phyloP scores from a whole-genome alignment of 2,797 vertebrate genomes.

The Tolypeutes matacus region DNA sequence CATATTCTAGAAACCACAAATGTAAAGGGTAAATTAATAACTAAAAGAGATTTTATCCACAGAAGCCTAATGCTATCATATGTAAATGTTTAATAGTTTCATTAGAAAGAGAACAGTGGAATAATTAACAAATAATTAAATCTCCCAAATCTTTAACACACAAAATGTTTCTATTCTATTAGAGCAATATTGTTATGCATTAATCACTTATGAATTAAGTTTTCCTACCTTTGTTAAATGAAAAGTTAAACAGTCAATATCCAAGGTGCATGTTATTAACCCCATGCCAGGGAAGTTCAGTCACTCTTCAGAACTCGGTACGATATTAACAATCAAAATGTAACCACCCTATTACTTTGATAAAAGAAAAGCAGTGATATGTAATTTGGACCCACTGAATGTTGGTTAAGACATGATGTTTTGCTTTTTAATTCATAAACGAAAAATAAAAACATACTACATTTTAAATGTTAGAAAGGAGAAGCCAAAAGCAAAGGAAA shows the following conservation, averaged over 20 bases:
- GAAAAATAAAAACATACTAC: neutral
- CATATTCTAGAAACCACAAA: neutral
- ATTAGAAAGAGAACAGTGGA: neutral
- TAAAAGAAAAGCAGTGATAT: neutral
- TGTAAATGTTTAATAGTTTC: neutral
- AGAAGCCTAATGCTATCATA: neutral
- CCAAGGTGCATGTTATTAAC: slow-evolving; percentile 16
- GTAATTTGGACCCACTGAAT: neutral
- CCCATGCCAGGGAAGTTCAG: neutral
- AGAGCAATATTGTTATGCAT: neutral
- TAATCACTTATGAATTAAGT: slow-evolving; percentile 45
- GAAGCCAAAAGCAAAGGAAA: slow-evolving; percentile 32
- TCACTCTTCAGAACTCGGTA: slow-evolving; percentile 48
- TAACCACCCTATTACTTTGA: neutral
- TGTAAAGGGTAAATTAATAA: neutral
- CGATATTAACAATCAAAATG: neutral
- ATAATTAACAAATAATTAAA: slow-evolving; percentile 55
- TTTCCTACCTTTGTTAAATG: slow-evolving; percentile 19
- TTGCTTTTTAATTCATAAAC: slow-evolving; percentile 51
- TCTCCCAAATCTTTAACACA: slow-evolving; percentile 45
- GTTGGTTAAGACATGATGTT: neutral
- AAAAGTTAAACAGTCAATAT: slow-evolving; percentile 47
- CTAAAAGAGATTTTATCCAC: neutral
- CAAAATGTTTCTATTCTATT: slow-evolving; percentile 15
- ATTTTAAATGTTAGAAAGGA: slow-evolving; percentile 34